Conservation (phyloP, 1,140 invertebrate species). For the Ceratina japonica region DNA sequence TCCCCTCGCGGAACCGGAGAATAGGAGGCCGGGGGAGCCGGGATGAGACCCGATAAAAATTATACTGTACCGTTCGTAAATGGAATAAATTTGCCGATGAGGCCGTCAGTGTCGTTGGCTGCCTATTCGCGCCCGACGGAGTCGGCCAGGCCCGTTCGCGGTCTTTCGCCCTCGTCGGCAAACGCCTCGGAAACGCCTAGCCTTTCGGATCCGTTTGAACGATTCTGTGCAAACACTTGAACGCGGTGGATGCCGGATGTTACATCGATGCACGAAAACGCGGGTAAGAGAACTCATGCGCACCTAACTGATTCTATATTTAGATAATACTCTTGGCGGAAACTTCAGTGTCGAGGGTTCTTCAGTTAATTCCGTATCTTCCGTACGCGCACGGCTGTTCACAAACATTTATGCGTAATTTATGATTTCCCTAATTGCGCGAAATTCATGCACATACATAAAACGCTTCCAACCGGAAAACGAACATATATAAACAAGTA, state of each 20-base stretch:
- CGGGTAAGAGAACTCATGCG: neutral
- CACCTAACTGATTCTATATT: neutral
- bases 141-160: too few species aligned
- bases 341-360: too few species aligned
- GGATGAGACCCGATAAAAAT: slow-evolving; percentile 25
- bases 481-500: too few species aligned
- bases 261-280: slow-evolving; percentile 1
- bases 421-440: too few species aligned
- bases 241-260: neutral
- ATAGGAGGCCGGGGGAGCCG: neutral
- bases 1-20: neutral
- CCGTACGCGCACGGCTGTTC: too few species aligned
- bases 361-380: neutral
- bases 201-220: slow-evolving; percentile 5
- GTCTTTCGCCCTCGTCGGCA: neutral
- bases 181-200: slow-evolving; percentile 15
- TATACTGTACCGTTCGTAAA: slow-evolving; percentile 28
- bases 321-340: neutral
- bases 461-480: too few species aligned
- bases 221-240: slow-evolving; percentile 30
- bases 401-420: too few species aligned
- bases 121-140: too few species aligned
- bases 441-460: too few species aligned
- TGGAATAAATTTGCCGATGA: slow-evolving; percentile 38
- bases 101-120: too few species aligned